Base-by-base conservation (phyloP, 1,140 invertebrate genomes). In the Hypsibius dujardini region DNA sequence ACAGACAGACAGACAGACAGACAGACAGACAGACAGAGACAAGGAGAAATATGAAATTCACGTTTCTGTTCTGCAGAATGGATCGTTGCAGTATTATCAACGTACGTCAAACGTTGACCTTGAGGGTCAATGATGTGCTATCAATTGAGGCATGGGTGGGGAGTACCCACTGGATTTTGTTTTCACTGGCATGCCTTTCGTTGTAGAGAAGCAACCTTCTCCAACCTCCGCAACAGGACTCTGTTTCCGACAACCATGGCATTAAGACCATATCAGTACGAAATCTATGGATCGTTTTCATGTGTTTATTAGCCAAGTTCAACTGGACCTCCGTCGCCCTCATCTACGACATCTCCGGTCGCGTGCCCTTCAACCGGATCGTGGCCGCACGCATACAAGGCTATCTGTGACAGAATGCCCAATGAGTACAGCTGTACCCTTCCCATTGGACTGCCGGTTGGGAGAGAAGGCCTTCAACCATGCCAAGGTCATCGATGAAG, bases 331-430 rank as follows among this genome's bases (percentile, higher is more conserved):
- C 50, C 50, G 50, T 56, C 50, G 50, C 50, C 50, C 7, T 56
- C 7, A n/a, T 56, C n/a, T 56, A 56, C n/a, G 50, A 56, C n/a
- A 56, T 12, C 50, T 56, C 50, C 50, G n/a, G 7, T n/a, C 7
- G 7, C 7, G n/a, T 12, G 50, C 50, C 50, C n/a, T 56, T 71
- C 72, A 73, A 70, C 71, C 28, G 28, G 28, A 28, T 28, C 28
- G 28, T 28, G 28, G 28, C 28, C 28, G 28, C 28, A 28, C 28
- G 28, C 28, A 28, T 28, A 28, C 28, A 28, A 28, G 28, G 28
- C 28, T 28, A 28, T 28, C 28, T 28, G 28, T 28, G 28, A 28
- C 28, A 28, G 28, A 28, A 28, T 28, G 28, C 28, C 28, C 28
- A 28, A 28, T 28, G 28, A 28, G 28, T 28, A 28, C 28, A 28